Evolutionary conservation across 2,113 vertebrate genomes (phyloP).

Genomic region (Ictidomys tridecemlineatus): DNA sequence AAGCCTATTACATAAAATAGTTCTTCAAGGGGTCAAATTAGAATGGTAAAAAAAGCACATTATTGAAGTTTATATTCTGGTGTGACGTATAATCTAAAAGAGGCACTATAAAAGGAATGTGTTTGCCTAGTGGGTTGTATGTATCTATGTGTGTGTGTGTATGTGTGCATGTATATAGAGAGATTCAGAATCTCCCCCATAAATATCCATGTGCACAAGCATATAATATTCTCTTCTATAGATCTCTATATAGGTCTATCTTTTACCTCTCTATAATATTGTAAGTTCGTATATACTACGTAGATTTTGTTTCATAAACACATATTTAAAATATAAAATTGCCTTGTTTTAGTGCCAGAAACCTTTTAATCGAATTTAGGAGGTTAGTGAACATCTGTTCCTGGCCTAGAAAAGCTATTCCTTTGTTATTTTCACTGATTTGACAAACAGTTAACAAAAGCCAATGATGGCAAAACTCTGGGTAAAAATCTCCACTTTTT

Average conservation of each 20-base stretch:
- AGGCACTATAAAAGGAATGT: constrained; percentile 9
- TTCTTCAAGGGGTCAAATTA: background rate
- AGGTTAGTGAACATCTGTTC: constrained; percentile 44
- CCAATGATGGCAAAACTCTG: background rate
- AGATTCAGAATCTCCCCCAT: too few relatives aligned
- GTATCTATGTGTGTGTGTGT: background rate
- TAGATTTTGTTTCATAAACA: constrained; percentile 48
- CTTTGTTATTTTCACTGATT: constrained; percentile 39
- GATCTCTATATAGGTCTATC: background rate
- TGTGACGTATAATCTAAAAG: background rate
- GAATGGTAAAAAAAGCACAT: background rate
- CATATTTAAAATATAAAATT: constrained; percentile 52
- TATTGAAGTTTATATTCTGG: background rate
- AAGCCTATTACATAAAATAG: background rate
- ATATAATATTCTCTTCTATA: background rate
- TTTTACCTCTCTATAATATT: background rate
- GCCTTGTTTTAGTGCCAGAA: constrained; percentile 24
- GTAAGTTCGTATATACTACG: background rate
- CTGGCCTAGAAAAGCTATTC: background rate
- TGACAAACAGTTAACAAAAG: background rate
- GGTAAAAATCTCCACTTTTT: background rate
- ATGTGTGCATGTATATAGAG: too few relatives aligned
- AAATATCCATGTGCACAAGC: background rate
- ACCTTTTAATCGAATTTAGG: constrained; percentile 54
- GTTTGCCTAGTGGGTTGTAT: constrained; percentile 31